These are phyloP conservation scores for Callocephalon fimbriatum DNA, from an alignment of 2,113 vertebrate genomes.

Conservation along the genomic window DNA sequence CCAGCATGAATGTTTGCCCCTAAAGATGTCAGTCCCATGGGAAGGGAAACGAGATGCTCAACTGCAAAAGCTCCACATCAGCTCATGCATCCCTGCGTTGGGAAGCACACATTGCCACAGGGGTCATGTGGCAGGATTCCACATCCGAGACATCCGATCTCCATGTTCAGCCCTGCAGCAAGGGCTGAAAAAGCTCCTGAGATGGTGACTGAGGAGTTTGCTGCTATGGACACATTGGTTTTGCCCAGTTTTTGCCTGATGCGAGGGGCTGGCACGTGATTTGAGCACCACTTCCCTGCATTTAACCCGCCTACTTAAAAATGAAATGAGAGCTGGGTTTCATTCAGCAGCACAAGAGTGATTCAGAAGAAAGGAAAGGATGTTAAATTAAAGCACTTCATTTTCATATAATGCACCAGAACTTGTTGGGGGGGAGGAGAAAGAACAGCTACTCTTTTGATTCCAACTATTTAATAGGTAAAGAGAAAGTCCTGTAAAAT, in stretches of 20 bases:
- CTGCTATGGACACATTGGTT: accelerated
- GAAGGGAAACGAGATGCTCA: neutral
- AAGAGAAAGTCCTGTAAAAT: constrained; percentile 57
- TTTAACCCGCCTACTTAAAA: neutral
- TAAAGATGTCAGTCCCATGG: accelerated
- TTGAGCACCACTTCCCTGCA: neutral
- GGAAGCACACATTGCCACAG: neutral
- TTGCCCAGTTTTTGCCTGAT: neutral
- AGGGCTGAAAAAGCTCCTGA: neutral
- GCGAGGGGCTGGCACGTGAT: neutral
- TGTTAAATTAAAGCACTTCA: constrained; percentile 37
- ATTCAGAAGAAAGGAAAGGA: neutral
- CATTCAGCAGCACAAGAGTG: neutral
- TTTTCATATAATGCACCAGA: neutral
- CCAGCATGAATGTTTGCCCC: neutral
- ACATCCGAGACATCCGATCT: neutral
- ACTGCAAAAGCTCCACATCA: neutral
- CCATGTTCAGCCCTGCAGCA: accelerated
- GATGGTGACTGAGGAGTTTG: accelerated
- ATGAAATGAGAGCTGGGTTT: neutral
- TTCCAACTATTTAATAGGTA: constrained; percentile 63
- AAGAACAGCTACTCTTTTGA: constrained; percentile 19
- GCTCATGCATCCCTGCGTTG: accelerated
- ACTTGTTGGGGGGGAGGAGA: neutral
- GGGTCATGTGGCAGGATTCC: neutral